Base-by-base conservation (phyloP, 1,140 invertebrate genomes). In the Hesperophylax magnus region DNA sequence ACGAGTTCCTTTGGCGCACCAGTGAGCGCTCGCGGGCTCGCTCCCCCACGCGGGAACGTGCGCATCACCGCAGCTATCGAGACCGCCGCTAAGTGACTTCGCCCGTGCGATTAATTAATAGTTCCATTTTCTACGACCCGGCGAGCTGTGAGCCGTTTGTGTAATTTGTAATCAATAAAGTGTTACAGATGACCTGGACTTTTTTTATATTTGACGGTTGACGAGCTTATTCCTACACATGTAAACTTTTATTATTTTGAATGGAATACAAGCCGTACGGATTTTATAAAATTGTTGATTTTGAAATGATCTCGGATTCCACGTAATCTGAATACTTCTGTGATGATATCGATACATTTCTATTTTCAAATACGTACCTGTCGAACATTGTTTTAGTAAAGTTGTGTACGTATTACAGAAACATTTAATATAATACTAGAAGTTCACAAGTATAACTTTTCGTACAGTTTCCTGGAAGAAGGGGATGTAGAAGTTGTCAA, bases 1-100 rank as follows among this genome's bases (percentile, higher is more conserved):
- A 97, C 87, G 96, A 97, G 86, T 97, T 97, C 87, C 89, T 97
- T 61, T 95, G 96, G 92, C 93, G 97, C 85, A 97, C 96, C 76
- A 91, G 89, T 79, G 93, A 93, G 80, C 88, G 93, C 63, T 91
- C 90, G 63, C 89, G 89, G 79, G 91, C 77, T 88, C 91, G 61
- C 90, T 92, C 81, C 91, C 93, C 81, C 24, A 91, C 90, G 80
- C 87, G 91, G 56, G 89, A 91, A 52, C 91, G 92, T 77, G 91
- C 93, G 69, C 85, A 87, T 61, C 88, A 89, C 71, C 88, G 89
- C 79, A 88, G 88, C 56, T 90, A 90, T 84, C 87, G 89, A 83
- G 88, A 90, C 84, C 88, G 89, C 47, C 86, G 89, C 83, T 90
- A 79, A 84, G 58, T 58, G 34, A 18, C 52, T 22, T 18, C 47